Percentiles rank a stretch among this genome's conserved stretches.
Evolutionary conservation across 1,140 invertebrate species (phyloP).

Genomic region (Ctenoplectra terminalis): DNA sequence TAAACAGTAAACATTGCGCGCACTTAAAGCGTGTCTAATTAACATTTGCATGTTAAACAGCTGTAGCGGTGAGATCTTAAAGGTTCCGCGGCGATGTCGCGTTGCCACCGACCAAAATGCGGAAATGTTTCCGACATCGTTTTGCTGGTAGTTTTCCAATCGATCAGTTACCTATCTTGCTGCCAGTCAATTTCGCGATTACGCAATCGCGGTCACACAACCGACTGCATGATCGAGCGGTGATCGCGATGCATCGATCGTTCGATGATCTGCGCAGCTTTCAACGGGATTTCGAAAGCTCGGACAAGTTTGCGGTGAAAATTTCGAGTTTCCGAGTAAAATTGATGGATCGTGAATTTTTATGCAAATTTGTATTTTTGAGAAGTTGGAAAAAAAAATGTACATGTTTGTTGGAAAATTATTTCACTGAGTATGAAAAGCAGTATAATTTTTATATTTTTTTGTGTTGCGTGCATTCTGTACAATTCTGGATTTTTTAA

Average conservation of each 20-base stretch:
- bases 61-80: too few relatives aligned
- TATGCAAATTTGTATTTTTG: too few relatives aligned
- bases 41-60: neutral
- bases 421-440: too few relatives aligned
- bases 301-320: too few relatives aligned
- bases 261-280: neutral
- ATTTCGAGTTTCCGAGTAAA: too few relatives aligned
- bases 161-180: slow-evolving; percentile 9
- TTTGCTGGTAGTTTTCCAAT: slow-evolving; percentile 19
- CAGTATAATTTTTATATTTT: too few relatives aligned
- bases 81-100: neutral
- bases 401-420: too few relatives aligned
- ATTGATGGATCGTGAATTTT: too few relatives aligned
- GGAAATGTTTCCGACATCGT: too few relatives aligned
- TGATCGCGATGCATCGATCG: neutral
- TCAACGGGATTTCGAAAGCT: neutral
- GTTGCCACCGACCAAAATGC: neutral
- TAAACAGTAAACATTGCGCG: slow-evolving; percentile 1
- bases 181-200: slow-evolving; percentile 13
- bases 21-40: neutral
- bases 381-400: too few relatives aligned
- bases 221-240: neutral
- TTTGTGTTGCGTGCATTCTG: too few relatives aligned
- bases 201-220: neutral
- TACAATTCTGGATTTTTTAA: too few relatives aligned